Evolutionary conservation across 2,113 vertebrate genomes (phyloP).

Genomic region (Mesitornis unicolor): DNA sequence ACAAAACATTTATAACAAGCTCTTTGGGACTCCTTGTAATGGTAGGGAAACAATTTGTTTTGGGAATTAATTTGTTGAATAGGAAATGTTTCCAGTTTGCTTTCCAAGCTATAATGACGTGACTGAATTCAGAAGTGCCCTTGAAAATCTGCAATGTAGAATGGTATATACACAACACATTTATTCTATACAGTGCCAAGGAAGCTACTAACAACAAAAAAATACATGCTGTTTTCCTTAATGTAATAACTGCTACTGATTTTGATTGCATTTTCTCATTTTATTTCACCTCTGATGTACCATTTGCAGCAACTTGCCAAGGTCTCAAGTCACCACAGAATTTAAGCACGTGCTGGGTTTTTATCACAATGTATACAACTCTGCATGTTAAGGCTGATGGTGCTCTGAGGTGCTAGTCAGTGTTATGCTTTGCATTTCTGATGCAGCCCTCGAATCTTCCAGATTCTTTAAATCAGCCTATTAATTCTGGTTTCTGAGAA

Average conservation of each 20-base stretch:
- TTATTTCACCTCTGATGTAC: not conserved
- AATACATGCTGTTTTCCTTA: not conserved
- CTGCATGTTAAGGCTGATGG: not conserved
- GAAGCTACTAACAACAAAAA: not conserved
- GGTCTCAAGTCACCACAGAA: not conserved
- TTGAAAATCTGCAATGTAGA: slow-evolving; percentile 18
- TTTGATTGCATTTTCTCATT: not conserved
- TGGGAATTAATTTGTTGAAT: slow-evolving; percentile 15
- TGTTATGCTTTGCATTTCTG: not conserved
- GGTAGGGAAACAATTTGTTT: not conserved
- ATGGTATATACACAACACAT: not conserved
- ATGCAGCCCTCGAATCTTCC: not conserved
- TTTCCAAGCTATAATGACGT: not conserved
- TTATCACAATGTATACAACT: not conserved
- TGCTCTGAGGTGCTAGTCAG: not conserved
- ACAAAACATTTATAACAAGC: not conserved
- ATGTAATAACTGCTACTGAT: not conserved
- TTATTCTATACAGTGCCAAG: not conserved
- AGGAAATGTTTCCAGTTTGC: slow-evolving; percentile 25
- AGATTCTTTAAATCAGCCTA: not conserved
- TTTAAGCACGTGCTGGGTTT: not conserved
- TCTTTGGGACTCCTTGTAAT: not conserved
- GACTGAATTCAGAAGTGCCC: slow-evolving; percentile 25
- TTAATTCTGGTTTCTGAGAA: not conserved
- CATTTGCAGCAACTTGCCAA: not conserved